Conservation (phyloP, 2,888 invertebrate genomes). For the Phortica okadai region DNA sequence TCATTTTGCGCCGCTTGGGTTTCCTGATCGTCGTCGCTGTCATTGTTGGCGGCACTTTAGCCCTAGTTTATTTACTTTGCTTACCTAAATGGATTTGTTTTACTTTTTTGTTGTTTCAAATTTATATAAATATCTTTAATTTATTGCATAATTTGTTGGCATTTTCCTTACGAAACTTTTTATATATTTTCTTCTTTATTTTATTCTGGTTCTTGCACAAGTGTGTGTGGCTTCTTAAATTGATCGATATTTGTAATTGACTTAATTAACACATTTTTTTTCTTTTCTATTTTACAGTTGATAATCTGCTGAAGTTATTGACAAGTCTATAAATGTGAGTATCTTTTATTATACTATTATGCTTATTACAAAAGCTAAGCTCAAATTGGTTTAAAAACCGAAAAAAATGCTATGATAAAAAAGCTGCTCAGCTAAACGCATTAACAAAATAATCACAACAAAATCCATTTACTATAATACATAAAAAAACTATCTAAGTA, state of each 20-base stretch:
- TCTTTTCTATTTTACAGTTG: too few relatives aligned
- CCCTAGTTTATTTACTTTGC: background rate
- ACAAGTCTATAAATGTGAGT: too few relatives aligned
- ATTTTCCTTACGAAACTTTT: slow-evolving; percentile 1
- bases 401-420: background rate
- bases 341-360: too few relatives aligned
- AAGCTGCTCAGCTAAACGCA: slow-evolving; percentile 54
- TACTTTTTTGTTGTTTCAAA: background rate
- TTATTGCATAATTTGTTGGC: slow-evolving; percentile 28
- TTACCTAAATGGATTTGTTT: background rate
- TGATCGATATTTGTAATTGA: slow-evolving; percentile 11
- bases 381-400: background rate
- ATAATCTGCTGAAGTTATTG: too few relatives aligned
- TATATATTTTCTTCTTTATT: background rate
- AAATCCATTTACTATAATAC: slow-evolving; percentile 60
- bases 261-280: background rate
- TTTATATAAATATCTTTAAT: slow-evolving; percentile 8
- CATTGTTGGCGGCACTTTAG: background rate
- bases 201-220: slow-evolving; percentile 2
- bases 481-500: slow-evolving; percentile 19
- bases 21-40: background rate
- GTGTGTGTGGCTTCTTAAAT: background rate
- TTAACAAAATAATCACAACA: slow-evolving; percentile 65
- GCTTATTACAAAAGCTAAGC: background rate
- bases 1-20: too few relatives aligned